Base-by-base conservation (phyloP, 2,797 vertebrate genomes). In the Tympanoctomys barrerae region DNA sequence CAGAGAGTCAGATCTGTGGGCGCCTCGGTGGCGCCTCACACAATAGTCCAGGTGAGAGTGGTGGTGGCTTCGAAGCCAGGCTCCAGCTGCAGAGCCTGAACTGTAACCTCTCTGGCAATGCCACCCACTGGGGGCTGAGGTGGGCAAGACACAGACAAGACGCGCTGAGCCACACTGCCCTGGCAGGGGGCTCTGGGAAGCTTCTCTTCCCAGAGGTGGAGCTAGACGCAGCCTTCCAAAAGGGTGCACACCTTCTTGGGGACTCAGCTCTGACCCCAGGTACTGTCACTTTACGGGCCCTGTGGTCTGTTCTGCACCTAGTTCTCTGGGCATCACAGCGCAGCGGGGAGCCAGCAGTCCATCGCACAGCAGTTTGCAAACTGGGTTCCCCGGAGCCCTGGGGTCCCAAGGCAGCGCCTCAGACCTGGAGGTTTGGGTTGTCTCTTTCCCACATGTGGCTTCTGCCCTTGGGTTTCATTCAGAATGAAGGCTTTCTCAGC, bases 101-200 rank as follows among this genome's bases (percentile, higher is more conserved):
- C 26, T 10, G 8, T 26, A 42, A 31, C 31, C 28, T 18, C 5
- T 1, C 0, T 0, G 14, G 26, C 66, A 3, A 36, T 42, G 33
- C 71, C 7, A 0, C 0, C 42, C 2, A 5, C 73, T 42, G 14
- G 49, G 21, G 7, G 22, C 46, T 26, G 26, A 2, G 59, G 42
- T 16, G 16, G 28, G 26, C 12, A 5, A 3, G 26, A n/a, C 22
- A 9, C 24, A 59, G 33, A 39, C 22, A 26, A n/a, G 5, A 12
- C 0, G 1, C 85, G 54, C 85, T 14, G 5, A 4, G 26, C 33
- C 0, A 0, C 5, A 5, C 19, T 46, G 21, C 16, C 68, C 31
- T 49, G 42, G 42, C 21, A 22, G 24, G 21, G 84, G 2, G 61
- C n/a, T 26, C 42, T 0, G 0, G 12, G 68, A 39, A 18, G 10